Base-by-base conservation (phyloP, 2,113 vertebrate species). In the Fregata magnificens region DNA sequence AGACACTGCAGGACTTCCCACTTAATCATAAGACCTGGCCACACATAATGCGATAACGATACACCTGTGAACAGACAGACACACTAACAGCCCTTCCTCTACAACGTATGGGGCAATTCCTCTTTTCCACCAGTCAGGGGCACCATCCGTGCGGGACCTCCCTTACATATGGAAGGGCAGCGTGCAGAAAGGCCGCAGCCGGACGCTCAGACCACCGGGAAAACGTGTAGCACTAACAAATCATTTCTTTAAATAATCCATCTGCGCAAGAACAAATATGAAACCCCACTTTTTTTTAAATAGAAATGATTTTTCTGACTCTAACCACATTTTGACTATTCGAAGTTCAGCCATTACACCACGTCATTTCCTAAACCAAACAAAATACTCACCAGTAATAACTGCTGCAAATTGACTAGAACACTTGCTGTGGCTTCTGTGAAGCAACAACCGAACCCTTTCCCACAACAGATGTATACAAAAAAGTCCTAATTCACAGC, bases 331-430 rank as follows among this genome's bases (percentile, higher is more conserved):
- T 20, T 90, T 86, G 87, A 70, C 55, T 74, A 42, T 34, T 13
- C 42, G 84, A 94, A 95, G 81, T 38, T 73, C 74, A 97, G 90
- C 58, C 81, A 90, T 42, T 34, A 69, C n/a, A 94, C 31, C 16
- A 95, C 34, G 6, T 90, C 91, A 97, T 96, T 94, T 95, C 76
- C 88, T 56, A 94, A 56, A 74, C 82, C 97, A 96, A 87, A 92
- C 67, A 56, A 91, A 95, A 19, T 5, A 70, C 73, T 67, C 94
- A 58, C 25, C 77, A 87, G 69, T 56, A 90, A 70, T 77, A 95
- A 95, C 38, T 77, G 71, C 77, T 76, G 88, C 82, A 86, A 89
- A 95, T 26, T 62, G 72, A 74, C 81, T 91, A 40, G 67, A 82
- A 85, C 79, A 53, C 73, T 94, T 81, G 90, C n/a, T 90, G 87